phyloP scores from a whole-genome alignment of 2,113 vertebrate genomes.

The Phylloscopus trochiloides region DNA sequence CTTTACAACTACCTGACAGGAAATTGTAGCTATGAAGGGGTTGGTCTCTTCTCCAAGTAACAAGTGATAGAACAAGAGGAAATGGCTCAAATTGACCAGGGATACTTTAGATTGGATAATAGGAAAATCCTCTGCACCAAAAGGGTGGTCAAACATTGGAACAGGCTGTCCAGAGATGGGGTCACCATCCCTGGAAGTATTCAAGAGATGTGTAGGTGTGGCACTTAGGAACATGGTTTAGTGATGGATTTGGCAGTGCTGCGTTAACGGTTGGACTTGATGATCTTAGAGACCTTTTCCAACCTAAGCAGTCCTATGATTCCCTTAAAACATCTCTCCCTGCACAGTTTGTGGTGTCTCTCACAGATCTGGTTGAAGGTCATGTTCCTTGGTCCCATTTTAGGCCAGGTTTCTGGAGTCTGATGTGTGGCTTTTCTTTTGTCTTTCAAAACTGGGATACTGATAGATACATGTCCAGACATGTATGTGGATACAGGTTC shows the following conservation, averaged over 20 bases:
- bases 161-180: not conserved
- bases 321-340: not conserved
- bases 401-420: not conserved
- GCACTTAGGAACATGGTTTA: not conserved
- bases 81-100: not conserved
- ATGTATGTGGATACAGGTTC: not conserved
- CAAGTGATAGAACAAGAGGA: not conserved
- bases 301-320: not conserved
- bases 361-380: not conserved
- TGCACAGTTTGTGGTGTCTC: not conserved
- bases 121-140: not conserved
- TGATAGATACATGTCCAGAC: not conserved
- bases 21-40: not conserved
- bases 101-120: not conserved
- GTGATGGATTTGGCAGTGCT: not conserved
- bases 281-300: not conserved
- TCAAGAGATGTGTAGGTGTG: not conserved
- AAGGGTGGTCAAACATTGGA: not conserved
- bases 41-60: not conserved
- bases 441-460: not conserved
- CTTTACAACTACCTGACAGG: not conserved
- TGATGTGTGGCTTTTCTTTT: not conserved
- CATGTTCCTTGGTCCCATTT: not conserved
- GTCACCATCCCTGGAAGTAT: not conserved
- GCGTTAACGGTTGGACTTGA: rapidly evolving